Evolutionary conservation across 2,797 vertebrate genomes (phyloP), one percentile per base, ranked within the genome.

Genomic region (Hyperoplus lanceolatus): DNA sequence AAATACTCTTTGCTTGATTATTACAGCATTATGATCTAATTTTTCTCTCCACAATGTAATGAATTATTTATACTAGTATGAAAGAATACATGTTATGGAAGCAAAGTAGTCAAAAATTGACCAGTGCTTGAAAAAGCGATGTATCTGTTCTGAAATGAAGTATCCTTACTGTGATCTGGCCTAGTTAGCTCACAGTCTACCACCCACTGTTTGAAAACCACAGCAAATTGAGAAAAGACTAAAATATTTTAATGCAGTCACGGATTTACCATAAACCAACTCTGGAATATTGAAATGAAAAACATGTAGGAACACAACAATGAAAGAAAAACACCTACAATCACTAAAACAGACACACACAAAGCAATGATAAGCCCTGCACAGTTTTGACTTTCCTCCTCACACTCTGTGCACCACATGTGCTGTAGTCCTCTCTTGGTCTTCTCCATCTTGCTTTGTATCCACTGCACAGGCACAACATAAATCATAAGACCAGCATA

Each of bases 371-470:
- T 54, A 55, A 65, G 14, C 48, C 58, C 21, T 43, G 49, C 18
- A 9, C 38, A 51, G 50, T 36, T 56, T 70, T 70, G 18, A 29
- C 15, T 51, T 50, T 55, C 10, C 59, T 55, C 12, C 43, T 21
- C 63, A 53, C 36, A 54, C 55, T 72, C 64, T 5, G 10, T 74
- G 75, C 66, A 71, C 10, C 70, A 58, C 70, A 18, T 65, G 39
- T 65, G 63, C 59, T 69, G 39, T 29, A 72, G 39, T 55, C 55
- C n/a, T 61, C 39, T 12, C 43, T 64, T 29, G 29, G 29, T 43
- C 43, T 18, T 45, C 41, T 58, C 39, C 54, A 43, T 53, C n/a
- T 39, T 65, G 42, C 42, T 39, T 54, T 69, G 70, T 41, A 57
- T 68, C 36, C 46, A n/a, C 41, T 46, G 65, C 67, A 45, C 13